These are phyloP conservation scores for Limenitis camilla DNA, from an alignment of 2,888 invertebrate genomes.

Conservation along the genomic window DNA sequence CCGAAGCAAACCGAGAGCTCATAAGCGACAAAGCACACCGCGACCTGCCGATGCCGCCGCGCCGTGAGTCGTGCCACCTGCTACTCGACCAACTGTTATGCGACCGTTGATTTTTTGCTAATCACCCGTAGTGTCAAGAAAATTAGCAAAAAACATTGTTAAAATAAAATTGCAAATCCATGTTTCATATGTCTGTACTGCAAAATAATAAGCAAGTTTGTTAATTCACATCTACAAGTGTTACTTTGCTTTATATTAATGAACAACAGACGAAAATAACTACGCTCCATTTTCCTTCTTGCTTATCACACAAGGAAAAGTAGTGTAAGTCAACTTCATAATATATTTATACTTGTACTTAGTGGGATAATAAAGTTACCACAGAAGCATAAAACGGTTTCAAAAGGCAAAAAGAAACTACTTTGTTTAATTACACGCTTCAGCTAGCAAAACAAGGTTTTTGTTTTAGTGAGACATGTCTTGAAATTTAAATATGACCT, in stretches of 20 bases:
- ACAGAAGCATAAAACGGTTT: slow-evolving; percentile 18
- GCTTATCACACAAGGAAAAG: slow-evolving; percentile 47
- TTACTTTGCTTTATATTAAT: slow-evolving; percentile 8
- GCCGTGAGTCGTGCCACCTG: slow-evolving; percentile 72
- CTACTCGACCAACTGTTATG: slow-evolving; percentile 68
- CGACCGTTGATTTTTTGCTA: slow-evolving; percentile 72
- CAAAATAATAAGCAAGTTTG: too few species aligned
- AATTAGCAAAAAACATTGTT: slow-evolving; percentile 48
- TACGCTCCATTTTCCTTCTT: slow-evolving; percentile 39
- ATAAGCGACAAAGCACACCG: slow-evolving; percentile 41
- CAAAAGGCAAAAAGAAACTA: slow-evolving; percentile 20
- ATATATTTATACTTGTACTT: slow-evolving; percentile 21
- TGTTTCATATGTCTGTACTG: too few species aligned
- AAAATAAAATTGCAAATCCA: slow-evolving; percentile 1
- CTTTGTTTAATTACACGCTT: slow-evolving; percentile 30
- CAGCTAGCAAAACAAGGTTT: slow-evolving; percentile 35
- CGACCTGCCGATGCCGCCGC: too few species aligned
- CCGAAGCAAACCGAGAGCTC: slow-evolving; percentile 33
- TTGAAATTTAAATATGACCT: slow-evolving; percentile 18
- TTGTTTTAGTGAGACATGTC: slow-evolving; percentile 37
- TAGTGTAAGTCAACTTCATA: slow-evolving; percentile 17
- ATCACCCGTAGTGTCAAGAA: slow-evolving; percentile 50
- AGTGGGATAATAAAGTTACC: slow-evolving; percentile 18
- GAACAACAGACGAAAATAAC: slow-evolving; percentile 17
- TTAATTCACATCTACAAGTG: too few species aligned